Conservation (phyloP, 2,888 invertebrate species). For the Mylabris sibirica region DNA sequence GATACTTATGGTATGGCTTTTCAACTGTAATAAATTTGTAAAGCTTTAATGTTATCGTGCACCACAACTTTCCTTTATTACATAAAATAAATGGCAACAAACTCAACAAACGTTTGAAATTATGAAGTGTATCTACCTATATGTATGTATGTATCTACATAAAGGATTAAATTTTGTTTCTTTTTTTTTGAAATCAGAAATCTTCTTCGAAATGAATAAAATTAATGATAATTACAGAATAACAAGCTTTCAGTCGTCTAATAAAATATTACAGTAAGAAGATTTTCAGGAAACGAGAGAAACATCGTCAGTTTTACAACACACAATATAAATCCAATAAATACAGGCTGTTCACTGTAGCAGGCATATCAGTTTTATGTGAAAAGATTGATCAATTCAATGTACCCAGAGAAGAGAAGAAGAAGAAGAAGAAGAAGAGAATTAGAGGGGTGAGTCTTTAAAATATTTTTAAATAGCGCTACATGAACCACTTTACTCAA, state of each 20-base stretch:
- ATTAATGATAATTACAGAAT: conserved; percentile 2
- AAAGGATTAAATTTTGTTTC: not conserved
- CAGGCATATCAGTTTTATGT: too few relatives aligned
- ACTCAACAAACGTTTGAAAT: conserved; percentile 12
- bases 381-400: too few relatives aligned
- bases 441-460: too few relatives aligned
- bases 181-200: not conserved
- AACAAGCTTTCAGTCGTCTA: not conserved
- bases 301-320: too few relatives aligned
- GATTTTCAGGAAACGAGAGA: too few relatives aligned
- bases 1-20: conserved; percentile 32
- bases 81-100: conserved; percentile 15
- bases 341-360: not conserved
- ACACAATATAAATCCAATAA: too few relatives aligned
- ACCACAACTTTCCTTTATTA: conserved; percentile 14
- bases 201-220: not conserved
- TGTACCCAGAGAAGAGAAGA: too few relatives aligned
- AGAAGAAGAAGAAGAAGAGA: too few relatives aligned
- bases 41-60: conserved; percentile 21
- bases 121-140: not conserved
- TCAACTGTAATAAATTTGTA: conserved; percentile 25
- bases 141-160: not conserved
- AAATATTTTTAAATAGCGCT: too few relatives aligned
- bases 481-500: too few relatives aligned
- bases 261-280: not conserved